Percentiles rank a stretch among this genome's conserved stretches.
These are phyloP conservation scores for Ruditapes philippinarum DNA, from an alignment of 1,140 invertebrate species.

Conservation along the genomic window DNA sequence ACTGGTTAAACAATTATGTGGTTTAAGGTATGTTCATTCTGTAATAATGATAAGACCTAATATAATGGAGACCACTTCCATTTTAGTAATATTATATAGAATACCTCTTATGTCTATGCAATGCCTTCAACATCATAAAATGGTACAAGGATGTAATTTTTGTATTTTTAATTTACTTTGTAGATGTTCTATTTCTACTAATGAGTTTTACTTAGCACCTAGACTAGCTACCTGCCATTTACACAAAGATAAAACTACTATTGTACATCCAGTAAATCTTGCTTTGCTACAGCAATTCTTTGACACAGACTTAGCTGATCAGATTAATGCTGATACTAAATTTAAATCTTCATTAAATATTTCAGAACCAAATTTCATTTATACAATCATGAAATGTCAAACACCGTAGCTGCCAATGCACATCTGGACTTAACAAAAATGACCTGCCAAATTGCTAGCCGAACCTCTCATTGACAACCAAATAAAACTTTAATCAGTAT, in stretches of 20 bases:
- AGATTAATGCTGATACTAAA: conserved; percentile 1
- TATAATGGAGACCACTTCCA: too few relatives aligned
- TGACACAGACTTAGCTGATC: background rate
- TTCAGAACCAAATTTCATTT: background rate
- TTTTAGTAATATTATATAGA: background rate
- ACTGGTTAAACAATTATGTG: too few relatives aligned
- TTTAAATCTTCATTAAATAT: background rate
- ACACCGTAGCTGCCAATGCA: conserved; percentile 4
- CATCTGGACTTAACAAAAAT: background rate
- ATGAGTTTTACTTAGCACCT: conserved; percentile 41
- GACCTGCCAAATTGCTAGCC: too few relatives aligned
- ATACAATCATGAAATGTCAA: background rate
- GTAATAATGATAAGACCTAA: too few relatives aligned
- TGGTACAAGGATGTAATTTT: conserved; percentile 51
- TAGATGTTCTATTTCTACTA: conserved; percentile 54
- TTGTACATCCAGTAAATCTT: conserved; percentile 16
- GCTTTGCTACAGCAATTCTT: conserved; percentile 29
- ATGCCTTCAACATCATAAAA: conserved; percentile 34
- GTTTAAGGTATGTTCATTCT: too few relatives aligned
- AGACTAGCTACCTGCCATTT: conserved; percentile 49
- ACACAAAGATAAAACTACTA: background rate
- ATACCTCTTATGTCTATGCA: conserved; percentile 34
- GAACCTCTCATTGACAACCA: background rate
- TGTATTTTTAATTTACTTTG: conserved; percentile 58
- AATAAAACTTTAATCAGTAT: background rate